Evolutionary conservation across 2,888 invertebrate species (phyloP).

Genomic region (Melanotus villosus): DNA sequence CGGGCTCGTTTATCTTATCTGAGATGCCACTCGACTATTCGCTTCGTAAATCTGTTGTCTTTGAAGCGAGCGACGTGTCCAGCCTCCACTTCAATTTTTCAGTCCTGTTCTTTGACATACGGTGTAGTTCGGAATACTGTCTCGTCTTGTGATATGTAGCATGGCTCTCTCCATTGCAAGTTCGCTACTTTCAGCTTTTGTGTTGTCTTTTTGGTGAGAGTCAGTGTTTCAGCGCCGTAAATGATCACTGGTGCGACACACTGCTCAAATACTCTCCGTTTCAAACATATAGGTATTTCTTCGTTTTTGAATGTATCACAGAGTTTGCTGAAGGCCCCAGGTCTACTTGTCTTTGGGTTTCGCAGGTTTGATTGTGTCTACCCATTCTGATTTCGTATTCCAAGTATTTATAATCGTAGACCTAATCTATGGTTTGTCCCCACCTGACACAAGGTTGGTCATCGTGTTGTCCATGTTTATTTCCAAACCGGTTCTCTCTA

Average conservation of each 20-base stretch:
- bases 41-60: not conserved
- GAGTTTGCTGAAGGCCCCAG: slow-evolving; percentile 5
- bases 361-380: slow-evolving; percentile 6
- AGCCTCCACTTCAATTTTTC: not conserved
- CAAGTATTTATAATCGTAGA: slow-evolving; percentile 2
- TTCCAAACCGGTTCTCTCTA: slow-evolving; percentile 6
- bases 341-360: not conserved
- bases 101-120: not conserved
- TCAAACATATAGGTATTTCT: not conserved
- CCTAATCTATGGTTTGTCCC: not conserved
- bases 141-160: not conserved
- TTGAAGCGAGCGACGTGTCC: not conserved
- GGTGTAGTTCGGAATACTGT: not conserved
- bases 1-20: not conserved
- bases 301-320: not conserved
- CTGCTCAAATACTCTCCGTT: not conserved
- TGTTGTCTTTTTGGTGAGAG: not conserved
- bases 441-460: not conserved
- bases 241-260: not conserved
- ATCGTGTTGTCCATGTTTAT: slow-evolving; percentile 5
- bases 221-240: slow-evolving; percentile 5
- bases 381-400: not conserved
- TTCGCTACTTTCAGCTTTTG: not conserved
- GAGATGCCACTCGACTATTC: not conserved
- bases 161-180: not conserved